Evolutionary conservation across 2,113 vertebrate species (phyloP), one percentile per base, ranked within the genome.

Genomic region (Ammodramus savannarum): DNA sequence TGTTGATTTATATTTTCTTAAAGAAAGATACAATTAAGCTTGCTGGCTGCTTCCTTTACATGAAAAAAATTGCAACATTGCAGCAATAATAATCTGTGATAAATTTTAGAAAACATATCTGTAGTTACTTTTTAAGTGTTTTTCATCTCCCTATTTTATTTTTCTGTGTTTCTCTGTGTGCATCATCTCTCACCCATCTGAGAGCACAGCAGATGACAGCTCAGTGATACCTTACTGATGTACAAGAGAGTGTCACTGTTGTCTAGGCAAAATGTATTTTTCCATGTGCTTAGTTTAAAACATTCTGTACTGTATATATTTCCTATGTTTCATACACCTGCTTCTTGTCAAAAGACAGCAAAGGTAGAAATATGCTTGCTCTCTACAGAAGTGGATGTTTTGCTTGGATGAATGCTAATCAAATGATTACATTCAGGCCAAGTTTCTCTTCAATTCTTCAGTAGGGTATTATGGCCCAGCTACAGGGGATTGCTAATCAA

Each of bases 341-440:
- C 57, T 49, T 62, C 73, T 85, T 78, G 74, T 95, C 91, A 79
- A 89, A 92, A 90, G 15, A 67, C 44, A 81, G 55, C 13, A 85
- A 77, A 95, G 12, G 61, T 65, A 73, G 69, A 81, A 95, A 72
- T 85, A 65, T 11, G 29, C 44, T 76, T 85, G 51, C 34, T 85
- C 1, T 87, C 29, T 38, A 14, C 46, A 54, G 51, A 87, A 84
- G 34, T 41, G 32, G 29, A 82, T 85, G 54, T 89, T 95, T 78
- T 94, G 29, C 74, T 79, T 87, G 66, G 18, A 19, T 87, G 93
- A 95, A 92, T 95, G 71, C 38, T 97, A 95, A 95, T 91, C 66
- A 79, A 72, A 76, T 69, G 2, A 83, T 97, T 96, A 83, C 13
- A 95, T 96, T 95, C 93, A 85, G 58, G 29, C 63, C 87, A 76